These are phyloP conservation scores for Doryteuthis pealeii DNA, from an alignment of 1,140 invertebrate genomes.

Conservation along the genomic window DNA sequence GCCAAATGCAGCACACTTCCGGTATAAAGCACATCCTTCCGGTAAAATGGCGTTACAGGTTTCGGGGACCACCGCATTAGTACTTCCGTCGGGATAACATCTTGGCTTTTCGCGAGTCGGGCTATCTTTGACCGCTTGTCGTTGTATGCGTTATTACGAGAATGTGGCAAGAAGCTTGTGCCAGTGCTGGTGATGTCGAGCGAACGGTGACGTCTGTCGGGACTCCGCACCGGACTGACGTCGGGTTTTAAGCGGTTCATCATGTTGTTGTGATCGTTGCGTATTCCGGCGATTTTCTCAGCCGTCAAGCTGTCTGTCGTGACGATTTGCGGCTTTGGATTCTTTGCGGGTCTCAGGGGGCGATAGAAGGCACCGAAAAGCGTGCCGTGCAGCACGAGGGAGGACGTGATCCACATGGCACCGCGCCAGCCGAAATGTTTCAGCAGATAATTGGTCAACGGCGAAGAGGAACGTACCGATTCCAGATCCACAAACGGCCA, in stretches of 20 bases:
- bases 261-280: background rate
- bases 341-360: slow-evolving; percentile 65
- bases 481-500: slow-evolving; percentile 94
- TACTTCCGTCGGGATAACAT: background rate
- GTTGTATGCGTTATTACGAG: background rate
- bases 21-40: background rate
- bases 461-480: slow-evolving; percentile 82
- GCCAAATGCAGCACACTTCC: background rate
- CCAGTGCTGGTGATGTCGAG: background rate
- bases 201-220: background rate
- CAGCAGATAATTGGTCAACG: slow-evolving; percentile 69
- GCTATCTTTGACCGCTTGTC: background rate
- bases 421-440: slow-evolving; percentile 71
- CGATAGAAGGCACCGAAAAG: slow-evolving; percentile 94
- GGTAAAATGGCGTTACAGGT: background rate
- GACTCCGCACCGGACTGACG: background rate
- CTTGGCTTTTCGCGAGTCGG: background rate
- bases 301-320: background rate
- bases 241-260: background rate
- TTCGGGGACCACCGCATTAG: background rate
- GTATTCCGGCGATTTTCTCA: background rate
- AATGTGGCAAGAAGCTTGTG: background rate
- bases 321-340: background rate
- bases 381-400: slow-evolving; percentile 88
- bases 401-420: slow-evolving; percentile 70